Evolutionary conservation across 30 jellyfish, hydroid and myxozoan species (phyloP).

Genomic region (Mastigias papua): DNA sequence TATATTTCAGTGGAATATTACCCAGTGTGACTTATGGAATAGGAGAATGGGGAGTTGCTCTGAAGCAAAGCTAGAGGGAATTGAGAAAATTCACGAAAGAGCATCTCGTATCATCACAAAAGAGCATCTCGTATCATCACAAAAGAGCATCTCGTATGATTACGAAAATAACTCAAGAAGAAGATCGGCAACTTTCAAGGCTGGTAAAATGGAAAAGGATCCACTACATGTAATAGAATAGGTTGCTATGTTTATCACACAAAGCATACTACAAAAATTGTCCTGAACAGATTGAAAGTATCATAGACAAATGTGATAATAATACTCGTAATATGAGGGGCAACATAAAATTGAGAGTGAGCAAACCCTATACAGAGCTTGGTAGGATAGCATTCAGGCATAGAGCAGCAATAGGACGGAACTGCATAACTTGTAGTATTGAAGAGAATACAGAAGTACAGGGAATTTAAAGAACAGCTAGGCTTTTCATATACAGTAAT

Average conservation of each 20-base stretch:
- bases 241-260: slow-evolving; percentile 16
- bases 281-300: slow-evolving; percentile 32
- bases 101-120: too few relatives aligned
- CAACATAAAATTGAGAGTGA: slow-evolving; percentile 22
- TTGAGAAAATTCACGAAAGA: background rate
- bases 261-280: slow-evolving; percentile 6
- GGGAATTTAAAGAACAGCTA: slow-evolving; percentile 23
- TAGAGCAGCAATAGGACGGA: slow-evolving; percentile 38
- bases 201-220: slow-evolving; percentile 8
- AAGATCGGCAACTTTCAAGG: slow-evolving; percentile 8
- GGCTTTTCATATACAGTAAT: slow-evolving; percentile 9
- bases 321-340: slow-evolving; percentile 27
- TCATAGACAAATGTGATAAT: slow-evolving; percentile 10
- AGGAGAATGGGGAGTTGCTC: background rate
- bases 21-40: background rate
- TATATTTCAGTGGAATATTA: background rate
- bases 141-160: too few relatives aligned
- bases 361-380: slow-evolving; percentile 15
- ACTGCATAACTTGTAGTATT: slow-evolving; percentile 17
- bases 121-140: too few relatives aligned
- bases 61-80: background rate
- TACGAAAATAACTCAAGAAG: background rate
- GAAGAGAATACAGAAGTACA: too few relatives aligned
- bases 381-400: slow-evolving; percentile 13
- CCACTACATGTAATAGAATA: background rate